These are phyloP conservation scores for Uloborus diversus DNA, from an alignment of 1,140 invertebrate genomes.

Conservation along the genomic window DNA sequence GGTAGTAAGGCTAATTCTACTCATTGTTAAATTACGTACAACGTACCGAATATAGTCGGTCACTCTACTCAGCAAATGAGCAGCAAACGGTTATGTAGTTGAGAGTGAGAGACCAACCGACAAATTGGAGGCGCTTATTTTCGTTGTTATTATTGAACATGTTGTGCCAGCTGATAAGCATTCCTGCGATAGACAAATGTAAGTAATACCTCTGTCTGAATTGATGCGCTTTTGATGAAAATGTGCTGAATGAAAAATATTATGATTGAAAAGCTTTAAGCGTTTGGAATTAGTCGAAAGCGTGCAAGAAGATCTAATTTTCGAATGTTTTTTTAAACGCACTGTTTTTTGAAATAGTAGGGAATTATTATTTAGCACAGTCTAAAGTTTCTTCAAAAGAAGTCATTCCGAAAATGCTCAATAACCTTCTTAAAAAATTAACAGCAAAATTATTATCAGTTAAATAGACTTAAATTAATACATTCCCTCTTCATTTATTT, in stretches of 20 bases:
- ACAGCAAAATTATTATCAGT: no score
- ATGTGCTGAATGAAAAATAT: slow-evolving; percentile 10
- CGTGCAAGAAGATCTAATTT: no score
- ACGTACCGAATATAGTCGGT: slow-evolving; percentile 29
- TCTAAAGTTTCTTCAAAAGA: no score
- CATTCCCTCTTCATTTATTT: no score
- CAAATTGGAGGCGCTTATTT: slow-evolving; percentile 5
- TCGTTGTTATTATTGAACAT: slow-evolving; percentile 17
- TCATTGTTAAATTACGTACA: no score
- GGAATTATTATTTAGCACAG: no score
- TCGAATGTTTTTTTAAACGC: no score
- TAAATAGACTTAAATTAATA: no score
- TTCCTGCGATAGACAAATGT: slow-evolving; percentile 22
- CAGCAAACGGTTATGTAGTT: slow-evolving; percentile 26
- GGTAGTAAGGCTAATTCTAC: no score
- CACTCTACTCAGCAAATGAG: slow-evolving; percentile 20
- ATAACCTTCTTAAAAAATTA: no score
- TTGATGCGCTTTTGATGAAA: slow-evolving; percentile 17
- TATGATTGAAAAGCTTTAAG: slow-evolving; percentile 18
- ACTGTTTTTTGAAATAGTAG: no score
- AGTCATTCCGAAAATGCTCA: no score
- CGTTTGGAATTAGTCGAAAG: neutral
- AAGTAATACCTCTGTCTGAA: slow-evolving; percentile 15
- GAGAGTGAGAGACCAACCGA: slow-evolving; percentile 7
- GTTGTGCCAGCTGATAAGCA: neutral